These are phyloP conservation scores for Calameuta pallipes DNA, from an alignment of 2,888 invertebrate genomes.

Conservation along the genomic window DNA sequence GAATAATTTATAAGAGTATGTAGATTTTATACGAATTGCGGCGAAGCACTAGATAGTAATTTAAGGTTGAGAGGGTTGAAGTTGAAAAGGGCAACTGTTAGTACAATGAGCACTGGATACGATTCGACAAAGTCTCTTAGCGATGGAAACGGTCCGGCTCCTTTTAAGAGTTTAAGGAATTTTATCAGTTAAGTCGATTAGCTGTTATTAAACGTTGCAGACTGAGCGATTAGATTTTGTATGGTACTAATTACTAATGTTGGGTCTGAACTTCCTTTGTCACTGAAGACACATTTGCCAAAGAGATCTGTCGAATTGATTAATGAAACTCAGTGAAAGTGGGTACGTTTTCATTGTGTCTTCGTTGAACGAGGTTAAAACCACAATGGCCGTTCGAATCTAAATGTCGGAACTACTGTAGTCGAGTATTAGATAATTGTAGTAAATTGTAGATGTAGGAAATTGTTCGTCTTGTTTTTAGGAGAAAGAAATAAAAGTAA, in stretches of 20 bases:
- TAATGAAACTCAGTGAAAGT: not conserved
- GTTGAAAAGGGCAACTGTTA: slow-evolving; percentile 41
- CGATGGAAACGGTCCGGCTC: slow-evolving; percentile 39
- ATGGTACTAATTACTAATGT: slow-evolving; percentile 31
- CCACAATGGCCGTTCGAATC: slow-evolving; percentile 6
- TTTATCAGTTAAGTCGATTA: slow-evolving; percentile 32
- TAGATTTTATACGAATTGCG: slow-evolving; percentile 47
- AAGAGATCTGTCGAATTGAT: slow-evolving; percentile 8
- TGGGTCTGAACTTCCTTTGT: slow-evolving; percentile 28
- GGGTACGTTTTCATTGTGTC: too few species aligned
- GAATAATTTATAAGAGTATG: slow-evolving; percentile 19
- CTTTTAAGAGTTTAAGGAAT: slow-evolving; percentile 38
- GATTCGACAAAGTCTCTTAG: slow-evolving; percentile 34
- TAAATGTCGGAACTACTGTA: slow-evolving; percentile 16
- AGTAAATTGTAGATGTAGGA: slow-evolving; percentile 23
- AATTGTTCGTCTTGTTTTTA: slow-evolving; percentile 4
- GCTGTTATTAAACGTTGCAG: slow-evolving; percentile 35
- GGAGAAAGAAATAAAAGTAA: slow-evolving; percentile 9
- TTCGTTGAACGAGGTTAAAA: not conserved
- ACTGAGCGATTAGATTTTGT: slow-evolving; percentile 37
- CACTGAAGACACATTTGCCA: slow-evolving; percentile 13
- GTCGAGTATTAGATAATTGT: slow-evolving; percentile 23
- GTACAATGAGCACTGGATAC: slow-evolving; percentile 49
- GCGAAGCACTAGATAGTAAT: slow-evolving; percentile 22
- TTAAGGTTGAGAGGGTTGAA: slow-evolving; percentile 11